Evolutionary conservation across 1,140 invertebrate species (phyloP).

Genomic region (Ectropis grisescens): DNA sequence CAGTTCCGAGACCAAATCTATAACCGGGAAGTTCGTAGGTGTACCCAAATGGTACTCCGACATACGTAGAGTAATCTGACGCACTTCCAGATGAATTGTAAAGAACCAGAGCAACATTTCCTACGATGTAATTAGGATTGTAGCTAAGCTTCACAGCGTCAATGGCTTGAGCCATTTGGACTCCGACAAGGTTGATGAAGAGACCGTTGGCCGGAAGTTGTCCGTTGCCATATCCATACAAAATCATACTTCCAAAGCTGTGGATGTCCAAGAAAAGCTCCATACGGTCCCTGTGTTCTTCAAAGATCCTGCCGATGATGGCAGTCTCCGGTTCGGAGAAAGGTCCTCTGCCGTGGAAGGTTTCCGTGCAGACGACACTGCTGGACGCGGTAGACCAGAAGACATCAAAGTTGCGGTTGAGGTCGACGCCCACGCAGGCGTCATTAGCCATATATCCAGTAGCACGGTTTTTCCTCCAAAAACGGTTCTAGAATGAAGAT

Average conservation of each 20-base stretch:
- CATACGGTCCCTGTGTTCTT: slow-evolving; percentile 43
- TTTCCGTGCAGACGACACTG: slow-evolving; percentile 70
- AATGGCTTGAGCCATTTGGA: slow-evolving; percentile 30
- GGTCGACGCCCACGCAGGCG: slow-evolving; percentile 73
- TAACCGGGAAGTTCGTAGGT: slow-evolving; percentile 77
- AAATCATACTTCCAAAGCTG: slow-evolving; percentile 76
- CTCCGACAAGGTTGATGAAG: slow-evolving; percentile 19
- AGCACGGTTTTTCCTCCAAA: slow-evolving; percentile 73
- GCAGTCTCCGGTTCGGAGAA: slow-evolving; percentile 79
- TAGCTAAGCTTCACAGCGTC: slow-evolving; percentile 24
- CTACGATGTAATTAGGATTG: slow-evolving; percentile 29
- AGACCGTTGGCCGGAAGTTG: slow-evolving; percentile 26
- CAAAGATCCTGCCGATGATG: slow-evolving; percentile 62
- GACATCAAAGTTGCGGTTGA: slow-evolving; percentile 77
- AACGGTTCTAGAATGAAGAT: slow-evolving; percentile 67
- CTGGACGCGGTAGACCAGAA: slow-evolving; percentile 77
- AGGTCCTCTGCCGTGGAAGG: slow-evolving; percentile 72
- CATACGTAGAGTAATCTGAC: slow-evolving; percentile 18
- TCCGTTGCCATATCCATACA: slow-evolving; percentile 55
- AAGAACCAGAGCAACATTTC: slow-evolving; percentile 18
- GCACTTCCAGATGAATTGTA: slow-evolving; percentile 16
- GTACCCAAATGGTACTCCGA: slow-evolving; percentile 72
- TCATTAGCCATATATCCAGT: slow-evolving; percentile 8
- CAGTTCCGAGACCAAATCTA: slow-evolving; percentile 3
- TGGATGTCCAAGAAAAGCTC: slow-evolving; percentile 74